phyloP scores from a whole-genome alignment of 2,797 vertebrate genomes.

The Natrix natrix region DNA sequence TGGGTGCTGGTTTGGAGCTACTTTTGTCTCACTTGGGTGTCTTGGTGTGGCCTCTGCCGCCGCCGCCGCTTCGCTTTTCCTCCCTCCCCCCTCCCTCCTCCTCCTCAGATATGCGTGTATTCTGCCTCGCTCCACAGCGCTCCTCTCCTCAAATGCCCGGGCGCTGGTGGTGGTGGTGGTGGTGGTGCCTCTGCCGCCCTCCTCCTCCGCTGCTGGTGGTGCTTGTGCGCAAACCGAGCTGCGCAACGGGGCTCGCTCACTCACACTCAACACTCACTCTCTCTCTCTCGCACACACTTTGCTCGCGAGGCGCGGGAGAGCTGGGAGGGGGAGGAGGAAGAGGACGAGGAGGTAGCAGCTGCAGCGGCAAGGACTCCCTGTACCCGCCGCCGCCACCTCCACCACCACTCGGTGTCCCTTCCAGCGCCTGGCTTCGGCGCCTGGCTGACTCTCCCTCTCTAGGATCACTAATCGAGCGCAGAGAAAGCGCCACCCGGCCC shows the following conservation, averaged over 20 bases:
- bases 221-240: conserved; percentile 73
- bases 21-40: conserved; percentile 74
- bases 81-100: background rate
- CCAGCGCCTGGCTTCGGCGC: background rate
- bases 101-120: conserved; percentile 28
- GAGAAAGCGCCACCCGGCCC: conserved; percentile 45
- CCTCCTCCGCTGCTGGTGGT: conserved; percentile 45
- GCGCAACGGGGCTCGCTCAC: conserved; percentile 69
- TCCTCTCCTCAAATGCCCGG: conserved; percentile 51
- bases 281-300: conserved; percentile 19
- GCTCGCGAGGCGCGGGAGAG: background rate
- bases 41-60: conserved; percentile 65
- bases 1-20: conserved; percentile 67
- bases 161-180: conserved; percentile 18
- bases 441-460: conserved; percentile 11
- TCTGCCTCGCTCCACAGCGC: conserved; percentile 62
- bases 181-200: conserved; percentile 33
- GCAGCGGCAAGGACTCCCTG: conserved; percentile 10
- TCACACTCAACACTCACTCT: conserved; percentile 51
- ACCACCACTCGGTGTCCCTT: background rate
- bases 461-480: conserved; percentile 53
- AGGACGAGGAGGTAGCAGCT: background rate
- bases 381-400: conserved; percentile 4
- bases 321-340: background rate
- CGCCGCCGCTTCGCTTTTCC: conserved; percentile 20